These are phyloP conservation scores for human (Homo sapiens) DNA, from an alignment of 2,113 vertebrate species.

Conservation along the genomic window GRCh38 chr3:59275001-59275500, in stretches of 20 bases:
- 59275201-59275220: too few species aligned
- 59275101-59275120: background rate
- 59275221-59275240: too few species aligned
- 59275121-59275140: background rate
- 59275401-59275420: constrained; percentile 37
- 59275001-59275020: background rate
- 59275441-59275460: background rate
- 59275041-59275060: background rate
- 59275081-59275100: background rate
- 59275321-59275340: background rate
- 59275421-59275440: background rate
- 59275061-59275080: background rate
- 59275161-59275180: too few species aligned
- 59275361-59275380: constrained; percentile 7
- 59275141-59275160: background rate
- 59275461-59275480: constrained; percentile 36
- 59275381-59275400: background rate
- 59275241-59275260: too few species aligned
- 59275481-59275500: constrained; percentile 24
- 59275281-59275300: too few species aligned
- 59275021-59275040: background rate
- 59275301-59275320: background rate
- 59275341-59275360: background rate
- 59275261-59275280: too few species aligned
- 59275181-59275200: too few species aligned